phyloP scores from a whole-genome alignment of 2,113 vertebrate species.

The Furnarius figulus region DNA sequence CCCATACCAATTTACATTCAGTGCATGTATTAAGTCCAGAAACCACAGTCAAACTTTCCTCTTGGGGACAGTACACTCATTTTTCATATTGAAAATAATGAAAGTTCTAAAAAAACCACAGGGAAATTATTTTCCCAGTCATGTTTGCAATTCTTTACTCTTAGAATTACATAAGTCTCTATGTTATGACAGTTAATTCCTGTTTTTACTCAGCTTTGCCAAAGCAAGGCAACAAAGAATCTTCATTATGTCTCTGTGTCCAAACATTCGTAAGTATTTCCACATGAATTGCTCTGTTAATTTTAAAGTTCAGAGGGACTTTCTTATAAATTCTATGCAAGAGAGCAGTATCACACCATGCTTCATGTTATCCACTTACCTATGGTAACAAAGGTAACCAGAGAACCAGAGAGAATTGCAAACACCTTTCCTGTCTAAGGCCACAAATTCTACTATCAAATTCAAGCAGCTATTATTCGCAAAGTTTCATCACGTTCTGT shows the following conservation, averaged over 20 bases:
- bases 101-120: constrained; percentile 47
- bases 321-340: not conserved
- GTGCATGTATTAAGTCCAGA: constrained; percentile 15
- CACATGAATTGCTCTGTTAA: constrained; percentile 21
- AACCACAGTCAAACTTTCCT: constrained; percentile 46
- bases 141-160: constrained; percentile 60
- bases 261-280: constrained; percentile 35
- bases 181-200: constrained; percentile 66
- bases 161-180: constrained; percentile 62
- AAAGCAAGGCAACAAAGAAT: constrained; percentile 45
- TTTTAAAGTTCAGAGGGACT: constrained; percentile 6
- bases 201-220: constrained; percentile 57
- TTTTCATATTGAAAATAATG: constrained; percentile 63
- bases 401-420: not conserved
- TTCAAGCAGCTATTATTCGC: not conserved
- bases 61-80: constrained; percentile 34
- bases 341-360: not conserved
- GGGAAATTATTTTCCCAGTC: constrained; percentile 66
- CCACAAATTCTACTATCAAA: not conserved
- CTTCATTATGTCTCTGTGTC: constrained; percentile 25
- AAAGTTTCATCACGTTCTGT: not conserved
- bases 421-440: not conserved
- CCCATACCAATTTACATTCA: constrained; percentile 57
- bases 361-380: not conserved
- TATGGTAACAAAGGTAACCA: not conserved